These are phyloP conservation scores for Patella vulgata DNA, from an alignment of 1,140 invertebrate genomes.

Conservation along the genomic window DNA sequence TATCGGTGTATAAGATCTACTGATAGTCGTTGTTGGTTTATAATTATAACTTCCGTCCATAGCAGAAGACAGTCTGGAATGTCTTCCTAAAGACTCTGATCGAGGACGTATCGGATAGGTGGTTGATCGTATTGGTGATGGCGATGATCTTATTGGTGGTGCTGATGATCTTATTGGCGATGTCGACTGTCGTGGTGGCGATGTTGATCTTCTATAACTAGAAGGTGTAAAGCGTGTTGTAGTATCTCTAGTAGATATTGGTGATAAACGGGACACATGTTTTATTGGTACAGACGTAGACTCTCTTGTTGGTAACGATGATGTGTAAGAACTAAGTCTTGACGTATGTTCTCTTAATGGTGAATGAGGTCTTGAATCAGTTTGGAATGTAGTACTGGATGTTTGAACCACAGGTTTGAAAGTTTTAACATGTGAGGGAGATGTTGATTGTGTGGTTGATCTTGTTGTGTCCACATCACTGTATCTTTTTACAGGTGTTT, in stretches of 20 bases:
- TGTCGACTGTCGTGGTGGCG: too few species aligned
- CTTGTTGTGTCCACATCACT: conserved; percentile 25
- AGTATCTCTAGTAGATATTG: neutral
- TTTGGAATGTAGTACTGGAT: conserved; percentile 2
- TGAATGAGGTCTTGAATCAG: too few species aligned
- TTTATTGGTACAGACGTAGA: too few species aligned
- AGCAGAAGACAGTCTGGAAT: conserved; percentile 1
- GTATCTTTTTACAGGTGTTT: conserved; percentile 36
- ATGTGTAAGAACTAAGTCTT: too few species aligned
- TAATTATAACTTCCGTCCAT: conserved; percentile 3
- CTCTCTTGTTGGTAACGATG: too few species aligned
- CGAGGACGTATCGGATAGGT: neutral
- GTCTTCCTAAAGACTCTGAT: neutral
- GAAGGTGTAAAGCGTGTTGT: too few species aligned
- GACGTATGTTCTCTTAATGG: too few species aligned
- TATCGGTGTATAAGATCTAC: conserved; percentile 8
- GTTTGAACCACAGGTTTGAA: conserved; percentile 19
- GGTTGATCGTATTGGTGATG: conserved; percentile 4
- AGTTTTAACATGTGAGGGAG: conserved; percentile 14
- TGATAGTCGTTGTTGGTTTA: conserved; percentile 6
- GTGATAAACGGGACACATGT: too few species aligned
- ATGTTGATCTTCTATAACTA: too few species aligned
- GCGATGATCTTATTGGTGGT: too few species aligned
- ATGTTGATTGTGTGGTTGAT: conserved; percentile 18
- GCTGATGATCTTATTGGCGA: too few species aligned